These are phyloP conservation scores for Conus betulinus DNA, from an alignment of 1,140 invertebrate genomes.

Conservation along the genomic window DNA sequence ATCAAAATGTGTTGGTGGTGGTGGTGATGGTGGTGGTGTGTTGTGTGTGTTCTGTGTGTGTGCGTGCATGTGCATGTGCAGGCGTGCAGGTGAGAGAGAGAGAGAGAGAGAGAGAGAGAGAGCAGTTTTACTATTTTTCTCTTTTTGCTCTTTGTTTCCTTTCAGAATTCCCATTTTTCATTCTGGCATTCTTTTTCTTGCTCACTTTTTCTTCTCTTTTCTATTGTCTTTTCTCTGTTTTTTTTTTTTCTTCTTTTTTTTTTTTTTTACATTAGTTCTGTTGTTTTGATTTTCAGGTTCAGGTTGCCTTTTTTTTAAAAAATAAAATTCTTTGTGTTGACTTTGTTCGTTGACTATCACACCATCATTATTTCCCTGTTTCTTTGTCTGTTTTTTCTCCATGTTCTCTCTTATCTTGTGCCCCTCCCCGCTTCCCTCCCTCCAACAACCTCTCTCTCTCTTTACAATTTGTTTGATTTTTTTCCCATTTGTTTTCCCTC, in stretches of 20 bases:
- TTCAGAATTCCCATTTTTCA: not conserved
- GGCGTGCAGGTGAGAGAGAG: no score
- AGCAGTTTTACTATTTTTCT: no score
- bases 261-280: not conserved
- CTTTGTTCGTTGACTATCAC: not conserved
- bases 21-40: no score
- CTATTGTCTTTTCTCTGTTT: not conserved
- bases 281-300: not conserved
- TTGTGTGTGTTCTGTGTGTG: no score
- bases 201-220: not conserved
- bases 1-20: no score
- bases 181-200: not conserved
- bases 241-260: not conserved
- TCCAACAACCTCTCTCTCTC: not conserved
- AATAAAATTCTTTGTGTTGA: not conserved
- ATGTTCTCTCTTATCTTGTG: not conserved
- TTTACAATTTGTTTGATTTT: not conserved
- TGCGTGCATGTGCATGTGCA: no score
- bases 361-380: not conserved
- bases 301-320: not conserved
- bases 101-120: no score
- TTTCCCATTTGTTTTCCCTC: no score
- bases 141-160: no score
- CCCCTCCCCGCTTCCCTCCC: not conserved
- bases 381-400: not conserved